A percentile compares a stretch with the other conserved stretches of the same genome.
Evolutionary conservation across 2,797 vertebrate genomes (phyloP).

Genomic region (Myotis myotis): DNA sequence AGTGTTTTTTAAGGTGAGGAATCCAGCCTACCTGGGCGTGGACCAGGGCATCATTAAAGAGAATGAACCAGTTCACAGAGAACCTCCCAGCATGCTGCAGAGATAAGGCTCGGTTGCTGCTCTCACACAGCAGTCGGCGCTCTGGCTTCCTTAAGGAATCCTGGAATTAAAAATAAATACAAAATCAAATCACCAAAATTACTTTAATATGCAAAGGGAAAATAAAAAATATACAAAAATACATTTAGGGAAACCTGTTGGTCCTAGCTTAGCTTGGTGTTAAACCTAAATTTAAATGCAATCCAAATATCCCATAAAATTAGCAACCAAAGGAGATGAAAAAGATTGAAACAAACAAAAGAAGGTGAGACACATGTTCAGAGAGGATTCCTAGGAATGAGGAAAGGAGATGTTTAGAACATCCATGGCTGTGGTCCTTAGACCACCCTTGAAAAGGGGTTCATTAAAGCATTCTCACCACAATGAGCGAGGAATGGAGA

Average conservation of each 20-base stretch:
- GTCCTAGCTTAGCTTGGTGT: background rate
- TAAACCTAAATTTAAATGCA: background rate
- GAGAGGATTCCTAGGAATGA: background rate
- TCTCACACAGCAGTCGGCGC: constrained; percentile 95
- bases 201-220: background rate
- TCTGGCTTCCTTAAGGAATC: constrained; percentile 92
- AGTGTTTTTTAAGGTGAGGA: background rate
- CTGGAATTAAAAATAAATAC: constrained; percentile 76
- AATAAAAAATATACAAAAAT: background rate
- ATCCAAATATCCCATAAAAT: constrained; percentile 17
- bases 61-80: constrained; percentile 97
- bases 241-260: background rate
- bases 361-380: background rate
- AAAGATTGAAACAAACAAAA: constrained; percentile 27
- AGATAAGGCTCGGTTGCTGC: constrained; percentile 91
- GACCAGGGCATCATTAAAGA: constrained; percentile 94
- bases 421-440: background rate
- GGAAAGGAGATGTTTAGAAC: background rate
- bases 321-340: background rate
- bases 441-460: background rate
- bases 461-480: background rate
- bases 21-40: constrained; percentile 91
- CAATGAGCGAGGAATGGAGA: background rate
- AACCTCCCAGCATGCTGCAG: constrained; percentile 94
- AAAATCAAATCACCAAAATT: background rate